Base-by-base conservation (phyloP, 2,888 invertebrate genomes). In the Ormyrus pomaceus region DNA sequence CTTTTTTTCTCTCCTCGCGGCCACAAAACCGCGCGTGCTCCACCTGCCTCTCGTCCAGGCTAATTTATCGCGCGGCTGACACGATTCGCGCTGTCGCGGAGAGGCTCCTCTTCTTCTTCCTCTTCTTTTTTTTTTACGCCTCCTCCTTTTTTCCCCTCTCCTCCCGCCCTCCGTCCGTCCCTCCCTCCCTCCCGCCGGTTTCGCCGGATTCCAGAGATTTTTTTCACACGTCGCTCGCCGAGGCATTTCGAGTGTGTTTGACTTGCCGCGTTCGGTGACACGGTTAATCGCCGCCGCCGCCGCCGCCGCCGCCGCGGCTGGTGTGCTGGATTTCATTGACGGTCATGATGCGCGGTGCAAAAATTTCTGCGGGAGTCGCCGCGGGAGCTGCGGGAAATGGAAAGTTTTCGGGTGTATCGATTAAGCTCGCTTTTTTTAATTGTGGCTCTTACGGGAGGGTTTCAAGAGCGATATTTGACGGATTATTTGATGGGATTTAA, bases 131-230 rank as follows among this genome's bases (percentile, higher is more conserved):
- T 62, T 48, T 53, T 8, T 34, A n/a, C 50, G 64, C 9, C 45
- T 11, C 11, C 53, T 66, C 4, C 62, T 62, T 11, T 62, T 62
- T 62, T 5, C 13, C n/a, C 64, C 3, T 64, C 50, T 46, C 53
- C 51, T 9, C 48, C 34, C 50, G 19, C 66, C 19, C 13, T 34
- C 53, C 53, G 34, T 66, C 19, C 46, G 4, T 55, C 56, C 11
- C 56, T 56, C n/a, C 13, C 6, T 53, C 6, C 64, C 6, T 50
- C 58, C 2, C 46, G 46, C 34, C 19, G 45, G 56, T 59, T 61
- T 61, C 19, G 11, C 45, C 55, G 70, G 46, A 77, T 77, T 77
- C 77, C 77, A 56, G 9, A 56, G 69, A 76, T 77, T 70, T 70
- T 68, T 75, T 77, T 64, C 64, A 46, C 56, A 46, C 55, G 64